Conservation (phyloP, 2,797 vertebrate species). For the Galago senegalensis region DNA sequence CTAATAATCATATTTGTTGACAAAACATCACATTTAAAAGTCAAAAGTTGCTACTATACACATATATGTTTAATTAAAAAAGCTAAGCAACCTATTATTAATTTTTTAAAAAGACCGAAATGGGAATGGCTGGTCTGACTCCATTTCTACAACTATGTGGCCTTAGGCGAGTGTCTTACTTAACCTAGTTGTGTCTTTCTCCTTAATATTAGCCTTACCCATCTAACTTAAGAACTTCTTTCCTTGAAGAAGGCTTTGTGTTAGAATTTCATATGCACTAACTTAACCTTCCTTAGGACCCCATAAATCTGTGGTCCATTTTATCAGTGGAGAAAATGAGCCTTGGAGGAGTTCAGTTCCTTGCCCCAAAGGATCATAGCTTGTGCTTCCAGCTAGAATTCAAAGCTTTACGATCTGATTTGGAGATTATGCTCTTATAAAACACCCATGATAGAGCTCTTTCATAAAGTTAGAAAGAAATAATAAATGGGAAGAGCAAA, state of each 20-base stretch:
- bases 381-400: not conserved
- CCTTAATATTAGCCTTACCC: not conserved
- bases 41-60: slow-evolving; percentile 4
- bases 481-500: not conserved
- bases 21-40: slow-evolving; percentile 55
- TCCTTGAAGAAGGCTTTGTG: not conserved
- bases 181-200: slow-evolving; percentile 58
- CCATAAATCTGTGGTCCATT: not conserved
- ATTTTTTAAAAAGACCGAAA: slow-evolving; percentile 1
- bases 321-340: not conserved
- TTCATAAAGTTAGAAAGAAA: not conserved
- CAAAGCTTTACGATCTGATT: not conserved
- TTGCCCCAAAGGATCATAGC: not conserved
- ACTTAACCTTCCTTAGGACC: not conserved
- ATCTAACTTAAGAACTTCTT: not conserved
- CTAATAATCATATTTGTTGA: slow-evolving; percentile 62
- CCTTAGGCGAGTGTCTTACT: not conserved
- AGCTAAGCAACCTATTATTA: not conserved
- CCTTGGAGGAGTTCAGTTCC: not conserved
- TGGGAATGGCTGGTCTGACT: slow-evolving; percentile 35
- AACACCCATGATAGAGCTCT: not conserved
- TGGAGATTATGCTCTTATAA: not conserved
- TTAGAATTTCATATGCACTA: not conserved
- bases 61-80: slow-evolving; percentile 42
- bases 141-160: not conserved